Percentiles rank a stretch among this genome's conserved stretches.
Conservation (phyloP, 2,113 vertebrate species). For the Sylvia atricapilla region DNA sequence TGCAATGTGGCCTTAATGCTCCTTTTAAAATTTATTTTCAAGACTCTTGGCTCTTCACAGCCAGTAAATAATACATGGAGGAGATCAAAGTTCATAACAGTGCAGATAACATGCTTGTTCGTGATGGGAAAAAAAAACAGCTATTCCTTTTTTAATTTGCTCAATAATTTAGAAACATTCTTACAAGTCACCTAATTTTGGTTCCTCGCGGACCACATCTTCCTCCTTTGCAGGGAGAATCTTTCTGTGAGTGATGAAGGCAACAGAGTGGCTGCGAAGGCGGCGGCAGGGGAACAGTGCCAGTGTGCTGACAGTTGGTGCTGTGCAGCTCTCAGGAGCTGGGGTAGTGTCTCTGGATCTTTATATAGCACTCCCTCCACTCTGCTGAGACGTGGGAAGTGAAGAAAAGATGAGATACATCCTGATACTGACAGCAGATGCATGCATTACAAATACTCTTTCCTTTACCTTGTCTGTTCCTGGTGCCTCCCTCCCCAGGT, state of each 20-base stretch:
- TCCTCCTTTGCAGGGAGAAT: background rate
- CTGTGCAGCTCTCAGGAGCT: background rate
- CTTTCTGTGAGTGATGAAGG: background rate
- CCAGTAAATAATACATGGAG: background rate
- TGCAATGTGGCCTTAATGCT: background rate
- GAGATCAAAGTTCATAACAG: background rate
- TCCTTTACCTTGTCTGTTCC: background rate
- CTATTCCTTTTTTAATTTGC: background rate
- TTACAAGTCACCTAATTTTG: background rate
- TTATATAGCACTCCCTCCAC: background rate
- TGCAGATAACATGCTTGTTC: background rate
- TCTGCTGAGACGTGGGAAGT: background rate
- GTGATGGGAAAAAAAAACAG: background rate
- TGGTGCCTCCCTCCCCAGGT: background rate
- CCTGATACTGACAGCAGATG: background rate
- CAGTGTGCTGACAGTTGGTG: background rate
- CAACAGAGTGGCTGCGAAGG: fast-evolving
- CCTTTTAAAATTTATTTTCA: background rate
- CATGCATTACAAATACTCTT: background rate
- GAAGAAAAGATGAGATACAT: background rate
- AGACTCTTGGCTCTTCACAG: background rate
- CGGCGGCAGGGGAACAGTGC: background rate
- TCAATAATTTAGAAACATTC: background rate
- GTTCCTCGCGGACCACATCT: background rate
- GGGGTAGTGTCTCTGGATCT: background rate